A percentile compares a stretch with the other conserved stretches of the same genome.
These are phyloP conservation scores for Drosophila saltans DNA, from an alignment of 1,140 invertebrate genomes.

Conservation along the genomic window DNA sequence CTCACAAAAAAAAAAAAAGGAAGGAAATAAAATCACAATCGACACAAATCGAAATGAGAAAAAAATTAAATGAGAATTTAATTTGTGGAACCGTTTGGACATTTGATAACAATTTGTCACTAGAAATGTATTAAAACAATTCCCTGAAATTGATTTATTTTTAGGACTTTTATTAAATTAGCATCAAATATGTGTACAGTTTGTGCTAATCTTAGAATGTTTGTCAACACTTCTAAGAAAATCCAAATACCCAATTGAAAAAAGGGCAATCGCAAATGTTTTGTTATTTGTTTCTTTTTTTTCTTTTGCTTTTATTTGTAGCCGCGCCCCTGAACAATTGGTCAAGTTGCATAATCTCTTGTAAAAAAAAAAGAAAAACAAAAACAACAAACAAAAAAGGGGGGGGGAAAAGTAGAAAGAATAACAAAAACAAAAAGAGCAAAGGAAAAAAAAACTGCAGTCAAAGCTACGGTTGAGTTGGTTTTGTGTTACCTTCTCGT, in stretches of 20 bases:
- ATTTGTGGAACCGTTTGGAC: too few relatives aligned
- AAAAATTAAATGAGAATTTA: constrained; percentile 17
- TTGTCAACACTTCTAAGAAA: constrained; percentile 49
- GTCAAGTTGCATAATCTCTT: constrained; percentile 50
- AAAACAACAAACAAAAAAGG: not conserved
- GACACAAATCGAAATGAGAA: constrained; percentile 63
- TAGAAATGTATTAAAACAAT: too few relatives aligned
- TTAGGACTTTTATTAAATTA: too few relatives aligned
- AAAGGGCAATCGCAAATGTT: constrained; percentile 1
- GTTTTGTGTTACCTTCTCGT: constrained; percentile 5
- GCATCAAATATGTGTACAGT: too few relatives aligned
- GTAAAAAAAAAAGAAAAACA: not conserved
- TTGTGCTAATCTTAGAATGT: too few relatives aligned
- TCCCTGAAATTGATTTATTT: too few relatives aligned
- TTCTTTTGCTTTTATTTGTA: not conserved
- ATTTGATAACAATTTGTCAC: too few relatives aligned
- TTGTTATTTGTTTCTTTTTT: not conserved
- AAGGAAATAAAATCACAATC: constrained; percentile 42
- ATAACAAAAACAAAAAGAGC: not conserved
- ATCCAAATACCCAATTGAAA: not conserved
- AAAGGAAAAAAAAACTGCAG: not conserved
- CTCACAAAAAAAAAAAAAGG: not conserved
- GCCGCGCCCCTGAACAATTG: constrained; percentile 39
- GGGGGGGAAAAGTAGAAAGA: not conserved
- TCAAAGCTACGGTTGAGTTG: constrained; percentile 4